Percentiles rank a stretch among this genome's conserved stretches.
Conservation (phyloP, 2,113 vertebrate genomes). For the Nestor notabilis region DNA sequence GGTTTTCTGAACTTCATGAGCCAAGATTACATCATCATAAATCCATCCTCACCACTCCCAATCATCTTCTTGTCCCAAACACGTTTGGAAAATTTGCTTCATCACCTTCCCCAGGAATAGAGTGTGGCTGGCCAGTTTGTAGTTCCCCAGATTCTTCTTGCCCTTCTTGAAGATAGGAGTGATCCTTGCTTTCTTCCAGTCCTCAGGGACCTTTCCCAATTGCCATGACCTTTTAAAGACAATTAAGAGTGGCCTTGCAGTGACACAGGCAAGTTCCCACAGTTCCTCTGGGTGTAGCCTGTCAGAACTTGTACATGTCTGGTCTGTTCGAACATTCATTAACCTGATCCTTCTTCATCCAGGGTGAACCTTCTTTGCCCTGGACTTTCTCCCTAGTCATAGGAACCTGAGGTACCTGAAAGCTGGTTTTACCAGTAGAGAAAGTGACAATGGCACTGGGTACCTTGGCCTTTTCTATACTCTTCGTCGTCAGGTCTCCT, state of each 20-base stretch:
- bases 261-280: background rate
- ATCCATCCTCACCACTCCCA: background rate
- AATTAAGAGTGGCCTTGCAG: background rate
- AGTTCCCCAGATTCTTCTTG: background rate
- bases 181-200: background rate
- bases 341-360: background rate
- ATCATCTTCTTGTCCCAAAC: background rate
- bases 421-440: background rate
- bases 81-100: background rate
- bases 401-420: background rate
- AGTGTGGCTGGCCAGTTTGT: background rate
- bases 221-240: background rate
- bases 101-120: background rate
- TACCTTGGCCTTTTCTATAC: background rate
- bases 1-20: background rate
- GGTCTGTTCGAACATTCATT: background rate
- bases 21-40: background rate
- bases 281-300: background rate
- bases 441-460: background rate
- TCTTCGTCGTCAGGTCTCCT: background rate
- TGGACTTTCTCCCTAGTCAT: background rate
- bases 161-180: background rate
- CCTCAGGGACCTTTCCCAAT: background rate
- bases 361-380: background rate
- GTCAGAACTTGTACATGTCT: background rate